Percentiles rank a stretch among this genome's conserved stretches.
Evolutionary conservation across 2,888 invertebrate species (phyloP).

Genomic region (Cantharis rustica): DNA sequence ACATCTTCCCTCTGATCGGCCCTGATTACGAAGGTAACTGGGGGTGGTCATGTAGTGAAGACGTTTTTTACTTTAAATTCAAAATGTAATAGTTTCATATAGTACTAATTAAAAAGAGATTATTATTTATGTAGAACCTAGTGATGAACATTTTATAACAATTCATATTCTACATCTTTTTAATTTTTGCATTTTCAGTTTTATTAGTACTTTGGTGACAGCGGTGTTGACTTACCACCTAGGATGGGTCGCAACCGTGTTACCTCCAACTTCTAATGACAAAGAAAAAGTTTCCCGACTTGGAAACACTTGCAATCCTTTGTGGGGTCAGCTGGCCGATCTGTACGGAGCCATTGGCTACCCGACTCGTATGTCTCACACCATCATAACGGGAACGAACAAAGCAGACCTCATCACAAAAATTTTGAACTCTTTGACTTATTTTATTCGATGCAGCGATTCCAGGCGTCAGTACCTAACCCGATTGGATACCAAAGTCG

Average conservation of each 20-base stretch:
- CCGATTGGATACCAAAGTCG: constrained; percentile 35
- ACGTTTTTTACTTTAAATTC: no score
- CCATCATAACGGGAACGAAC: constrained; percentile 74
- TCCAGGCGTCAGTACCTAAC: constrained; percentile 57
- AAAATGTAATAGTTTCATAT: no score
- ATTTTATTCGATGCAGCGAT: constrained; percentile 83
- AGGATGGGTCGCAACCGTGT: constrained; percentile 87
- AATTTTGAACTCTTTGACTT: constrained; percentile 78
- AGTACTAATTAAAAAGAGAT: no score
- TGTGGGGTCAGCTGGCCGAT: constrained; percentile 89
- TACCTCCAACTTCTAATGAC: constrained; percentile 48
- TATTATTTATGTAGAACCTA: no score
- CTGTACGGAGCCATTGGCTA: constrained; percentile 83
- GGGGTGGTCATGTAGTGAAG: no score
- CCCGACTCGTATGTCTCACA: constrained; percentile 77
- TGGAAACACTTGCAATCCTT: constrained; percentile 78
- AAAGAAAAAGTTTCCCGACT: constrained; percentile 62
- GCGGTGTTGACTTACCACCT: constrained; percentile 88
- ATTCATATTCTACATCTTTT: no score
- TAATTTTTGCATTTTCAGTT: constrained; percentile 65
- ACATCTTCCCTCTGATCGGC: no score
- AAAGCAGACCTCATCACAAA: constrained; percentile 71
- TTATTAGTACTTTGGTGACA: constrained; percentile 86
- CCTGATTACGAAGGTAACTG: no score
- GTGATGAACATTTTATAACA: no score